phyloP scores from a whole-genome alignment of 2,113 vertebrate species.

The Ranitomeya imitator region DNA sequence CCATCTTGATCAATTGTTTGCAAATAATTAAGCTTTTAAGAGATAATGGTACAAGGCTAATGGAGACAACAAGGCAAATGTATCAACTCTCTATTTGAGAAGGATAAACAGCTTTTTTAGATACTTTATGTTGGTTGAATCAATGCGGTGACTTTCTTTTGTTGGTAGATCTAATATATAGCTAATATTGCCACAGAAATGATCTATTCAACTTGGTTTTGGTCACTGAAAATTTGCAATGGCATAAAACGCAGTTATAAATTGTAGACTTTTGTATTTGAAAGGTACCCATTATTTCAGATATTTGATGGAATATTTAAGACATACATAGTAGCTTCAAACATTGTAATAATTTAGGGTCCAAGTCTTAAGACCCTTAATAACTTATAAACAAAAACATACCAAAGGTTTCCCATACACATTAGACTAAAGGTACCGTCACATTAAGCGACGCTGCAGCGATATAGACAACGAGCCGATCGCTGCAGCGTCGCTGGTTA shows the following conservation, averaged over 20 bases:
- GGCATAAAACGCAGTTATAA: background rate
- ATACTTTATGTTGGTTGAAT: constrained; percentile 67
- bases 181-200: too few species aligned
- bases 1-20: constrained; percentile 85
- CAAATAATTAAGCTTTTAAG: constrained; percentile 88
- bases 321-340: too few species aligned
- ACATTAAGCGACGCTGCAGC: too few species aligned
- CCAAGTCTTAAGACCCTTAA: too few species aligned
- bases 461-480: too few species aligned
- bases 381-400: too few species aligned
- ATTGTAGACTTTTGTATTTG: background rate
- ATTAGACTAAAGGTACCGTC: too few species aligned
- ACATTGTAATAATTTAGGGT: too few species aligned
- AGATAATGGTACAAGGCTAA: constrained; percentile 79
- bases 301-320: background rate
- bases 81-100: constrained; percentile 69
- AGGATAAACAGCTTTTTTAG: constrained; percentile 71
- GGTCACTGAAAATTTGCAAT: background rate
- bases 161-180: background rate
- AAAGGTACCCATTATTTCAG: background rate
- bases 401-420: too few species aligned
- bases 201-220: background rate
- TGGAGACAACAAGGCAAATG: constrained; percentile 74
- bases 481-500: too few species aligned
- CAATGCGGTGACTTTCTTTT: constrained; percentile 60